A percentile compares a stretch with the other conserved stretches of the same genome.
Conservation (phyloP, 2,113 vertebrate species). For the Boleophthalmus pectinirostris region DNA sequence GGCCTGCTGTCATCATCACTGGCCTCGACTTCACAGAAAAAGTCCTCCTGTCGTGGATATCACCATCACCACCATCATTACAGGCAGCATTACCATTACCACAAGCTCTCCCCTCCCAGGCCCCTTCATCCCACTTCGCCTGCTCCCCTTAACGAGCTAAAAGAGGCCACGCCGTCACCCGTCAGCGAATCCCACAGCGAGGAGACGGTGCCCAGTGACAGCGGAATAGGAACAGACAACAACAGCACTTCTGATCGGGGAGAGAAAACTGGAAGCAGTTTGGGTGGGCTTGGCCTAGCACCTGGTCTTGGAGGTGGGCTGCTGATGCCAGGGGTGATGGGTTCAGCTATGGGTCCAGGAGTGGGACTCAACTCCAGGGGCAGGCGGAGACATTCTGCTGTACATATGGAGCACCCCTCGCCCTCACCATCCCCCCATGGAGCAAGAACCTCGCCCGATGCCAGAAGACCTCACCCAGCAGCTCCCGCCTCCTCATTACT, state of each 20-base stretch:
- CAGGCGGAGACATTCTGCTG: conserved; percentile 83
- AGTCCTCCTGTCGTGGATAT: conserved; percentile 74
- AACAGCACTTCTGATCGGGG: conserved; percentile 98
- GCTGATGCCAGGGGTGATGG: conserved; percentile 84
- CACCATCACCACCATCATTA: conserved; percentile 80
- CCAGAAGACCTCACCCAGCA: conserved; percentile 75
- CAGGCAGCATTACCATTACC: conserved; percentile 77
- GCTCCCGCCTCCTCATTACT: conserved; percentile 66
- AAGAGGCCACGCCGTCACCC: conserved; percentile 96
- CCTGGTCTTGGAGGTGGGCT: conserved; percentile 68
- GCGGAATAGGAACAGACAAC: conserved; percentile 97
- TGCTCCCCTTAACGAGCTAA: conserved; percentile 91
- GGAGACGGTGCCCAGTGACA: conserved; percentile 96
- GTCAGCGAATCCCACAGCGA: conserved; percentile 99
- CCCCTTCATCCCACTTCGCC: conserved; percentile 80
- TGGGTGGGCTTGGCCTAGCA: conserved; percentile 68
- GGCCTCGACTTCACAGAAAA: conserved; percentile 70
- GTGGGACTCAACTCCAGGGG: conserved; percentile 71
- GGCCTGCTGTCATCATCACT: conserved; percentile 50
- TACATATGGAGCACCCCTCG: conserved; percentile 87
- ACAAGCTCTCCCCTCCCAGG: conserved; percentile 78
- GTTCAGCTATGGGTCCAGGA: conserved; percentile 76
- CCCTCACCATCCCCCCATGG: conserved; percentile 79
- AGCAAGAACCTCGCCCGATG: conserved; percentile 77
- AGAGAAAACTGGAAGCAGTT: conserved; percentile 82